These are phyloP conservation scores for Macroteleia sp. DNA, from an alignment of 2,888 invertebrate genomes.

Conservation along the genomic window DNA sequence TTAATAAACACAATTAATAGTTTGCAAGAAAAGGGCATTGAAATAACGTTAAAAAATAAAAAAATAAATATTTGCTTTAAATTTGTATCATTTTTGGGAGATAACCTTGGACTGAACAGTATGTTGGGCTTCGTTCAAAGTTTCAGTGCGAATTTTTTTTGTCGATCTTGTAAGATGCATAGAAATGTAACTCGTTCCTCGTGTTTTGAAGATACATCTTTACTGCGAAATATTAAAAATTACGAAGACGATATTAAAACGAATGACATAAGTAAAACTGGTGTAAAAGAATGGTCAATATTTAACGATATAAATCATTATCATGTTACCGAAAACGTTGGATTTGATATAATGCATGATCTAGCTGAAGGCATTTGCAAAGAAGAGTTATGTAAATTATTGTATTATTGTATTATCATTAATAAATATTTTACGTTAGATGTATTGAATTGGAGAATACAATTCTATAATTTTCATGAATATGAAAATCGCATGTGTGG, in stretches of 20 bases:
- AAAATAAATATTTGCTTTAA: slow-evolving; percentile 12
- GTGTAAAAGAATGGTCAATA: slow-evolving; percentile 9
- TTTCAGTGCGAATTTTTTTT: slow-evolving; percentile 18
- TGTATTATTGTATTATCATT: slow-evolving; percentile 6
- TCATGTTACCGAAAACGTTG: slow-evolving; percentile 18
- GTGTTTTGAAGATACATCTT: slow-evolving; percentile 13
- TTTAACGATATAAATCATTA: slow-evolving; percentile 27
- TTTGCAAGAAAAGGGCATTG: background rate
- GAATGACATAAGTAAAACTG: slow-evolving; percentile 13
- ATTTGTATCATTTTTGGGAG: slow-evolving; percentile 17
- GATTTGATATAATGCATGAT: slow-evolving; percentile 36
- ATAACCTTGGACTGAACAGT: slow-evolving; percentile 9
- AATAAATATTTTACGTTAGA: slow-evolving; percentile 23
- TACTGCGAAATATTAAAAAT: slow-evolving; percentile 13
- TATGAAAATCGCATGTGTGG: slow-evolving; percentile 12
- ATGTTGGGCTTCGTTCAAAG: slow-evolving; percentile 28
- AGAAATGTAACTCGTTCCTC: slow-evolving; percentile 8
- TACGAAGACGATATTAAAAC: slow-evolving; percentile 11
- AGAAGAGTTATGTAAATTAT: slow-evolving; percentile 15
- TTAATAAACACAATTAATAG: slow-evolving; percentile 5
- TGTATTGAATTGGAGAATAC: slow-evolving; percentile 3
- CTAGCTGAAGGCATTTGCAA: slow-evolving; percentile 25
- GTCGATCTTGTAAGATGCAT: slow-evolving; percentile 15
- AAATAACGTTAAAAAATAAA: background rate
- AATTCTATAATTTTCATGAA: slow-evolving; percentile 21